These are phyloP conservation scores for Eilema sororculum DNA, from an alignment of 2,888 invertebrate species.

Conservation along the genomic window DNA sequence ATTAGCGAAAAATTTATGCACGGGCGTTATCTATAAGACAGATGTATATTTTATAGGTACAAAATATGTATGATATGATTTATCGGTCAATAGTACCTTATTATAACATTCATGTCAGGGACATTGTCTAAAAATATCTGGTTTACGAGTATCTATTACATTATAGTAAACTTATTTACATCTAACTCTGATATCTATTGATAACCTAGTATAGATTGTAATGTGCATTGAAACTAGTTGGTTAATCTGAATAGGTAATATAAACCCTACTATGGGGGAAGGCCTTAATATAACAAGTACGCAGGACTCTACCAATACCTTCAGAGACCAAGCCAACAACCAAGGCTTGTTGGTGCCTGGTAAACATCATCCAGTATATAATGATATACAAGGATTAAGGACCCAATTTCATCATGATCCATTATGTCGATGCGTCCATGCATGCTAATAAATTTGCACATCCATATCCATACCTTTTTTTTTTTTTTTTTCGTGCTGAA, in stretches of 20 bases:
- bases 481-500: too few relatives aligned
- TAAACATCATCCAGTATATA: too few relatives aligned
- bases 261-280: too few relatives aligned
- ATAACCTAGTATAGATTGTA: neutral
- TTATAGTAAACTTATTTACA: neutral
- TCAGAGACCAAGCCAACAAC: too few relatives aligned
- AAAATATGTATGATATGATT: slow-evolving; percentile 4
- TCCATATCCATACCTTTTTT: too few relatives aligned
- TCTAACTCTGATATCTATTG: neutral
- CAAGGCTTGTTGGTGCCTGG: too few relatives aligned
- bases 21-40: neutral
- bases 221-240: neutral
- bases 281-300: too few relatives aligned
- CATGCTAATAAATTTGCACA: too few relatives aligned
- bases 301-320: too few relatives aligned
- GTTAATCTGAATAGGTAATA: neutral
- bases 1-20: neutral
- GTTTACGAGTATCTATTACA: neutral
- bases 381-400: too few relatives aligned
- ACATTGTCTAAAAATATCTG: neutral
- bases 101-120: slow-evolving; percentile 4
- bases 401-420: too few relatives aligned
- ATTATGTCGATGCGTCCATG: too few relatives aligned
- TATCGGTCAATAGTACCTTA: neutral
- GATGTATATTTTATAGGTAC: neutral